Evolutionary conservation across 2,888 invertebrate genomes (phyloP), one percentile per base, ranked within the genome.

Genomic region (Trichogramma dendrolimi): DNA sequence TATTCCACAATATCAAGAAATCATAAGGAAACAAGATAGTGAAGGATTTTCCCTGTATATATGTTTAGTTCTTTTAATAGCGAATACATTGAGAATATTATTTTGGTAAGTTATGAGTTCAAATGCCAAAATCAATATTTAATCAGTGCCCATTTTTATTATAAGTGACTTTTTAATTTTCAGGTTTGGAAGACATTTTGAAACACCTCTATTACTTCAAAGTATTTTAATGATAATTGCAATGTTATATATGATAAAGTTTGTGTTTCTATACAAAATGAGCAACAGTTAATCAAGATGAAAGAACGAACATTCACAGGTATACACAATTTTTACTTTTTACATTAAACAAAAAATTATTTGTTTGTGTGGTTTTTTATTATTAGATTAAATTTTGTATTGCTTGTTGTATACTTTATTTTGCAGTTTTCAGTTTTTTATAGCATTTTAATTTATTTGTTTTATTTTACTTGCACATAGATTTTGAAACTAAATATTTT

Each of bases 131-230:
- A 43, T 7, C 40, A 27, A 5, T 55, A 27, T 27, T 27, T 27
- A 27, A 27, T 27, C 27, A 27, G 27, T 27, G 27, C 3, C 27
- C 27, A 27, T 27, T 27, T 14, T 27, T 27, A 27, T 39, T 14
- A 46, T 60, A 10, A 52, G 8, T 53, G 2, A 46, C 47, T 39
- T 14, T 56, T 60, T 44, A 11, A 27, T 10, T 60, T 69, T 67
- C 81, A 99, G 98, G 98, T 98, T 99, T 86, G 98, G 98, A 68
- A 96, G 94, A 81, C 91, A 90, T 70, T 99, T 94, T 84, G 98
- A 99, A 82, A 83, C 92, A 76, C 97, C 98, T 61, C 83, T 99
- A 67, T 85, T 99, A 70, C 85, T 94, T 65, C 99, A 99, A 83
- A 98, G 97, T 82, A 86, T 98, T 76, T 87, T 99, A 62, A 99